These are phyloP conservation scores for Vanessa atalanta DNA, from an alignment of 1,140 invertebrate genomes.

Conservation along the genomic window DNA sequence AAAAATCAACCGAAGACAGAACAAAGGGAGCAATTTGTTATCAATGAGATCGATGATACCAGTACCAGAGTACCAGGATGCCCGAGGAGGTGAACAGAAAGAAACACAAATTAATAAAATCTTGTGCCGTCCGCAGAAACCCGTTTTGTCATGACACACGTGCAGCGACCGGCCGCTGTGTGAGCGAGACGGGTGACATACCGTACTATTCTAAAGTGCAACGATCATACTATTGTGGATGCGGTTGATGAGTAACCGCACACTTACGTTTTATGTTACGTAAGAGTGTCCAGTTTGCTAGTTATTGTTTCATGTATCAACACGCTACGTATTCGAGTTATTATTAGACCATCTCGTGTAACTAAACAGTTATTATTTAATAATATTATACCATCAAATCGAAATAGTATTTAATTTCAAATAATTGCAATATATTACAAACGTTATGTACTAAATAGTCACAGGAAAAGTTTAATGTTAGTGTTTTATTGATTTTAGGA, in stretches of 20 bases:
- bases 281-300: slow-evolving; percentile 40
- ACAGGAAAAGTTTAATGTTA: too few relatives aligned
- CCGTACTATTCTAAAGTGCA: slow-evolving; percentile 53
- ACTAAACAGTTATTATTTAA: slow-evolving; percentile 7
- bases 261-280: slow-evolving; percentile 51
- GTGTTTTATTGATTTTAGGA: too few relatives aligned
- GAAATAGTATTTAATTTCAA: background rate
- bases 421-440: too few relatives aligned
- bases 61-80: slow-evolving; percentile 60
- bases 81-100: slow-evolving; percentile 60
- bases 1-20: slow-evolving; percentile 48
- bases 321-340: slow-evolving; percentile 29
- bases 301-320: slow-evolving; percentile 45
- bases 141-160: slow-evolving; percentile 72
- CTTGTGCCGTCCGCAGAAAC: slow-evolving; percentile 66
- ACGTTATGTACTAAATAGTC: too few relatives aligned
- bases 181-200: slow-evolving; percentile 45
- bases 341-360: slow-evolving; percentile 23
- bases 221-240: slow-evolving; percentile 61
- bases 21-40: slow-evolving; percentile 76
- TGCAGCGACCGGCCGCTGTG: slow-evolving; percentile 63
- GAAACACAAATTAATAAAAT: slow-evolving; percentile 78
- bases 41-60: slow-evolving; percentile 66
- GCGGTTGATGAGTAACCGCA: slow-evolving; percentile 47
- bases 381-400: background rate